Evolutionary conservation across 2,113 vertebrate species (phyloP).

Genomic region (Acanthochromis polyacanthus): DNA sequence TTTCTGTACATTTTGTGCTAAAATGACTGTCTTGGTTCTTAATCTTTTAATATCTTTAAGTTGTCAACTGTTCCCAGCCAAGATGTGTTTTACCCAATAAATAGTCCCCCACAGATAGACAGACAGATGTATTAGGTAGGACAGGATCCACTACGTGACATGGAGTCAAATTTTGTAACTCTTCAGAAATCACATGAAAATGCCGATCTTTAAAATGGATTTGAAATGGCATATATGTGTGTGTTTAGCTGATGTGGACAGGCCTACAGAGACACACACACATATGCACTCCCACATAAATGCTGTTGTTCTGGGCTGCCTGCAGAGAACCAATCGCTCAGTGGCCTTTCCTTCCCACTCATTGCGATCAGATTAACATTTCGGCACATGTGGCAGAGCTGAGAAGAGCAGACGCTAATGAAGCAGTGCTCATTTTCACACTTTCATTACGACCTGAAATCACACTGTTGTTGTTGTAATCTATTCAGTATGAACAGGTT

Average conservation of each 20-base stretch:
- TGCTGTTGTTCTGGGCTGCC: conserved; percentile 20
- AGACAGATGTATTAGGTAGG: background rate
- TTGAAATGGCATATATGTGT: background rate
- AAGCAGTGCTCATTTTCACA: conserved; percentile 1
- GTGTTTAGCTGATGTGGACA: background rate
- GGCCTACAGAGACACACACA: background rate
- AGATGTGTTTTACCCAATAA: conserved; percentile 35
- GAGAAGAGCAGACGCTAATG: background rate
- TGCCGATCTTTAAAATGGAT: background rate
- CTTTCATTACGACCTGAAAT: background rate
- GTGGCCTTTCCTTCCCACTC: conserved; percentile 34
- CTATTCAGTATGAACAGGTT: no score
- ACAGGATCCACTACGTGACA: background rate
- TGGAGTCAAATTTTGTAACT: background rate
- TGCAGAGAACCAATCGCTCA: conserved; percentile 20
- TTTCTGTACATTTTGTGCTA: conserved; percentile 23
- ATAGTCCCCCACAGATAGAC: conserved; percentile 19
- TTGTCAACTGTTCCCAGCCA: conserved; percentile 38
- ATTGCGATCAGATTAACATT: conserved; percentile 11
- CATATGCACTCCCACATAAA: conserved; percentile 30
- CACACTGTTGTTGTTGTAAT: background rate
- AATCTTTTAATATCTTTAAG: conserved; percentile 65
- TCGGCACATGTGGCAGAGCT: conserved; percentile 7
- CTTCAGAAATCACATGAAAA: background rate
- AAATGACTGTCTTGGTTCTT: conserved; percentile 50